These are phyloP conservation scores for Aleiodes leptofemur DNA, from an alignment of 2,888 invertebrate species.

Conservation along the genomic window DNA sequence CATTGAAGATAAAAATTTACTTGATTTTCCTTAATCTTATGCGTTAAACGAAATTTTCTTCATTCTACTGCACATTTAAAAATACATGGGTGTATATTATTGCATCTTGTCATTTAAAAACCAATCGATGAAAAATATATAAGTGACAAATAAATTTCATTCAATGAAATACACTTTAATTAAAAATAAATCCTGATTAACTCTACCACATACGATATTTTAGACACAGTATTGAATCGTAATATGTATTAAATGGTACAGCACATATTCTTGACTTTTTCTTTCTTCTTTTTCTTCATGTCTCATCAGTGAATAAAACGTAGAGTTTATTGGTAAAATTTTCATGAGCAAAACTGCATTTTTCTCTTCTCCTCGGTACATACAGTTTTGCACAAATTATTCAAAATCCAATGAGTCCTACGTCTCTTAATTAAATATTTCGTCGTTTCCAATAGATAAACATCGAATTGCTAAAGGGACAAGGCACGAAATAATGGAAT, in stretches of 20 bases:
- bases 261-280: neutral
- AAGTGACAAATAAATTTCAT: conserved; percentile 9
- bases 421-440: neutral
- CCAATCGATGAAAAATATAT: conserved; percentile 7
- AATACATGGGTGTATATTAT: conserved; percentile 6
- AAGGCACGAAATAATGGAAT: conserved; percentile 54
- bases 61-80: neutral
- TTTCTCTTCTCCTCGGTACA: too few species aligned
- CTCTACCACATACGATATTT: conserved; percentile 26
- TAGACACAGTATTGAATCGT: conserved; percentile 19
- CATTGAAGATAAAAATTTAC: neutral
- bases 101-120: neutral
- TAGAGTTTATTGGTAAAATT: too few species aligned
- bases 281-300: too few species aligned
- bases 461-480: conserved; percentile 57
- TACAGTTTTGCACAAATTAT: too few species aligned
- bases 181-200: neutral
- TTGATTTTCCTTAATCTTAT: neutral
- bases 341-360: too few species aligned
- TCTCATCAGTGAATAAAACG: too few species aligned
- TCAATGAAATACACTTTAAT: conserved; percentile 6
- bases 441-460: neutral
- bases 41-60: neutral
- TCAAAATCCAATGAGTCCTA: too few species aligned
- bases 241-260: conserved; percentile 15